Evolutionary conservation across 2,888 invertebrate species (phyloP).

Genomic region (Notodonta dromedarius): DNA sequence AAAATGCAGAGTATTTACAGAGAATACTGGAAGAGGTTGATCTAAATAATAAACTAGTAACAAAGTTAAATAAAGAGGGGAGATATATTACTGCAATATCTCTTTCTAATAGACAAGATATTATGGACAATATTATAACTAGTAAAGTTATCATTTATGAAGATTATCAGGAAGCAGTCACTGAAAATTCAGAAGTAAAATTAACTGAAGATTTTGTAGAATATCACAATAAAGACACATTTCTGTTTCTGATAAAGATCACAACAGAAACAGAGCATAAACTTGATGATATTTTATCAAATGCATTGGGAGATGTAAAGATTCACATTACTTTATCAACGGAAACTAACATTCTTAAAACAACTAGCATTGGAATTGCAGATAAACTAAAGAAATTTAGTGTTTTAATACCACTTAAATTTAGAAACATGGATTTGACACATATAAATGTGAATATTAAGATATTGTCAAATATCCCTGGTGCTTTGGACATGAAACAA

Average conservation of each 20-base stretch:
- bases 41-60: constrained; percentile 51
- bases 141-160: constrained; percentile 55
- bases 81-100: constrained; percentile 63
- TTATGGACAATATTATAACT: constrained; percentile 57
- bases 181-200: constrained; percentile 43
- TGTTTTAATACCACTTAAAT: constrained; percentile 54
- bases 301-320: constrained; percentile 39
- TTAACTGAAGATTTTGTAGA: constrained; percentile 56
- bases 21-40: constrained; percentile 57
- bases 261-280: constrained; percentile 41
- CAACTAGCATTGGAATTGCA: constrained; percentile 53
- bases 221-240: constrained; percentile 54
- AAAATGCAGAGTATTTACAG: constrained; percentile 56
- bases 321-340: constrained; percentile 59
- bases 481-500: constrained; percentile 53
- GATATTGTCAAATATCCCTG: constrained; percentile 61
- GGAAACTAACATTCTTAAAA: constrained; percentile 51
- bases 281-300: constrained; percentile 40
- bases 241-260: constrained; percentile 58
- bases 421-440: constrained; percentile 25
- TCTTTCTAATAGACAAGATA: constrained; percentile 62
- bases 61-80: constrained; percentile 55
- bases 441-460: constrained; percentile 54
- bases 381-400: constrained; percentile 51
- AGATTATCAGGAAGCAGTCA: constrained; percentile 57